Evolutionary conservation across 2,888 invertebrate species (phyloP), one percentile per base, ranked within the genome.

Genomic region (Morpho achilles): DNA sequence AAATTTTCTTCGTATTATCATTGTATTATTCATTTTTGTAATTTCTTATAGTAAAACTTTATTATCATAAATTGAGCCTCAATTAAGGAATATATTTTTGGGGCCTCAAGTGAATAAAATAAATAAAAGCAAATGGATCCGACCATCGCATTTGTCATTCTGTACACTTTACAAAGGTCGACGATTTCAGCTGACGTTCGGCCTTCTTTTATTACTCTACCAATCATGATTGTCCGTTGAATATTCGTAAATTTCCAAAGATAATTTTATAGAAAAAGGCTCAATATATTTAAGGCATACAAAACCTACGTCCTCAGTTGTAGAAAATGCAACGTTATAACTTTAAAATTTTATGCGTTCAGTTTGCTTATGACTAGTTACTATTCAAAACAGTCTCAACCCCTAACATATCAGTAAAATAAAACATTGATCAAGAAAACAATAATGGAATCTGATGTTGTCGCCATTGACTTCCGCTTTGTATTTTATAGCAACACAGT

Each of bases 41-140:
- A n/a, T 43, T 53, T 46, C 39, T 53, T 47, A 47, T 41, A 9
- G 53, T 47, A 53, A 46, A 40, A 40, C 10, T 48, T n/a, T 57
- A 23, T 44, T 48, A 48, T 53, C 16, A 41, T 42, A 58, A 53
- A 58, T 49, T 48, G 47, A 42, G 48, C 43, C 48, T 48, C 53
- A 58, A 58, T 53, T 53, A 49, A 40, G 49, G 53, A 10, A 45
- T 53, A 49, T 53, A 58, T 53, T 53, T 58, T 49, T 23, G 32
- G 45, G 53, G 4, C 41, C 58, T 44, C 48, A 39, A 7, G 46
- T 58, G 32, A 58, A 58, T 48, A 50, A 60, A 63, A 63, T 59
- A 54, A 59, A 61, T 60, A 58, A 66, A 57, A 60, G 66, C 69
- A 62, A 63, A 60, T 61, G 51, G 65, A 60, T 55, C 43, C 51